These are phyloP conservation scores for Thera obeliscata DNA, from an alignment of 2,888 invertebrate genomes.

Conservation along the genomic window DNA sequence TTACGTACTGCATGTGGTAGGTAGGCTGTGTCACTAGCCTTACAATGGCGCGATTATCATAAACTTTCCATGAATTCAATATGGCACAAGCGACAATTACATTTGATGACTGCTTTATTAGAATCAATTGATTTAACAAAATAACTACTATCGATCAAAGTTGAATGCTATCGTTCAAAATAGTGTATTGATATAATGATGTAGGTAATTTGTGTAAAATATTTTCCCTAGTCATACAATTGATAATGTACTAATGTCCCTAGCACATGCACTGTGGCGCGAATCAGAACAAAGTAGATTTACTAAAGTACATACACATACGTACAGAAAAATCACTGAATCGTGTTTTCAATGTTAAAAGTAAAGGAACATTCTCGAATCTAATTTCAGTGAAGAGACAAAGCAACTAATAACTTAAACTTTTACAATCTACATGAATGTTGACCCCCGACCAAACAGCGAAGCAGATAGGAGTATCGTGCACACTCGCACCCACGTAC, in stretches of 20 bases:
- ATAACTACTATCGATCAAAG: neutral
- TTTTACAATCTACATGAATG: constrained; percentile 1
- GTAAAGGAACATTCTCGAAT: constrained; percentile 24
- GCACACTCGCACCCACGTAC: neutral
- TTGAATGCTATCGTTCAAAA: neutral
- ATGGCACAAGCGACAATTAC: neutral
- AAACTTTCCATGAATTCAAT: constrained; percentile 1
- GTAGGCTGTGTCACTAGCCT: neutral
- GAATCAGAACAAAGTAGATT: constrained; percentile 9
- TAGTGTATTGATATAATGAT: neutral
- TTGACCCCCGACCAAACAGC: constrained; percentile 39
- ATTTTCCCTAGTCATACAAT: neutral
- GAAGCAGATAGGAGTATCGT: neutral
- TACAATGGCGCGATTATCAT: neutral
- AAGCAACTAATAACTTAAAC: constrained; percentile 15
- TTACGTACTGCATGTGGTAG: neutral
- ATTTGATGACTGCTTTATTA: neutral
- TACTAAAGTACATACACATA: constrained; percentile 15
- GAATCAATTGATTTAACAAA: neutral
- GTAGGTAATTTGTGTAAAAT: neutral
- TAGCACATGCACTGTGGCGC: constrained; percentile 2
- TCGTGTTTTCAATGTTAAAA: constrained; percentile 7
- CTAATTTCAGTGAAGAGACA: constrained; percentile 12
- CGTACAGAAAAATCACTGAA: constrained; percentile 11
- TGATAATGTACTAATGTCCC: neutral